Percentiles rank a stretch among this genome's conserved stretches.
Evolutionary conservation across 2,113 vertebrate species (phyloP).

Genomic region (Caloenas nicobarica): DNA sequence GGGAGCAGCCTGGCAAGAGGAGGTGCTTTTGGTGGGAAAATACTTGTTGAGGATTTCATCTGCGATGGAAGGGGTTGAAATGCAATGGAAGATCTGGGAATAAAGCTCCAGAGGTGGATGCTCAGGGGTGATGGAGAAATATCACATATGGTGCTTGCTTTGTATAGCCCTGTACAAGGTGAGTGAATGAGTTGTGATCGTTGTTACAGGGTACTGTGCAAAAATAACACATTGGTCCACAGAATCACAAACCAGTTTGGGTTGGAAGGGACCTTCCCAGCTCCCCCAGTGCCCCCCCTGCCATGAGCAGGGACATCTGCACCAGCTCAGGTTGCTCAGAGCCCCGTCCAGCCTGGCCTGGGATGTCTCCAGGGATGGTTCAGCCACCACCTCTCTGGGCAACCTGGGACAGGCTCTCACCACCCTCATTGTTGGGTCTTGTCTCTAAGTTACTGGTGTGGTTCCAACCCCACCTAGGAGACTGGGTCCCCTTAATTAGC

Average conservation of each 20-base stretch:
- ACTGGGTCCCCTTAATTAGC: background rate
- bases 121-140: background rate
- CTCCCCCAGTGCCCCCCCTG: no score
- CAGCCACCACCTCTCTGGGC: no score
- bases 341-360: no score
- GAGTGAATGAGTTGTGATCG: background rate
- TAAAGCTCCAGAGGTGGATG: background rate
- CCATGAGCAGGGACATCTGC: no score
- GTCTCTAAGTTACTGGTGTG: background rate
- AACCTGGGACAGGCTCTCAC: no score
- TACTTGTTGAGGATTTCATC: background rate
- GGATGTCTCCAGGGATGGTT: no score
- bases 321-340: background rate
- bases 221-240: background rate
- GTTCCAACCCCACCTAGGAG: background rate
- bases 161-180: fast-evolving
- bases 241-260: no score
- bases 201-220: background rate
- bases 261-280: no score
- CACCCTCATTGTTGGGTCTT: background rate
- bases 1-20: background rate
- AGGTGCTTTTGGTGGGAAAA: fast-evolving
- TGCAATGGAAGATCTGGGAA: background rate
- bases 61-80: background rate
- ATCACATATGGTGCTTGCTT: background rate